phyloP scores from a whole-genome alignment of 2,797 vertebrate species.

The Loriculus beryllinus region DNA sequence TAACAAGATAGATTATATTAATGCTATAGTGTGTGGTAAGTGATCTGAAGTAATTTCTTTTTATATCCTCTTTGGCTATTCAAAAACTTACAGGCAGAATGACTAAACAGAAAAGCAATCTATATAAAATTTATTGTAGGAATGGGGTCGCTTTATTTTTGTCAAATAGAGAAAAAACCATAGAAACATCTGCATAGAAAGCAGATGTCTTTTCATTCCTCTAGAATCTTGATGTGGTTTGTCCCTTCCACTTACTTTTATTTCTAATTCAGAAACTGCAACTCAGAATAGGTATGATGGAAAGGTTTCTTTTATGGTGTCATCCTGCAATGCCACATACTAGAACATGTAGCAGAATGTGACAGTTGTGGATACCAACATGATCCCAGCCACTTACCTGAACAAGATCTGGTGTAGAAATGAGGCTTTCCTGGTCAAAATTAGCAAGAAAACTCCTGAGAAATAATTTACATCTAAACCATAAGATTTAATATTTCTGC shows the following conservation, averaged over 20 bases:
- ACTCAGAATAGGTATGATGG: neutral
- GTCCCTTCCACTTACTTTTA: neutral
- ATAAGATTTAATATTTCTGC: neutral
- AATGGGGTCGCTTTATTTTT: neutral
- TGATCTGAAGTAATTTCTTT: slow-evolving; percentile 31
- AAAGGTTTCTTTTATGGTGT: neutral
- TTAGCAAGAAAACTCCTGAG: neutral
- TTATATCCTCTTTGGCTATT: slow-evolving; percentile 40
- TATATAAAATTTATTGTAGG: slow-evolving; percentile 40
- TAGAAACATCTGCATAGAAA: slow-evolving; percentile 14
- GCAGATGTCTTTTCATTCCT: slow-evolving; percentile 23
- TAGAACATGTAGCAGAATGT: neutral
- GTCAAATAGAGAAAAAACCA: slow-evolving; percentile 32
- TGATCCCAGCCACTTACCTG: neutral
- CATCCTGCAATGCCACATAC: neutral
- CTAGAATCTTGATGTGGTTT: neutral
- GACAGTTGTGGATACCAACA: neutral
- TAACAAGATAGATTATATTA: neutral
- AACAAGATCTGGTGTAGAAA: neutral
- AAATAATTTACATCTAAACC: neutral
- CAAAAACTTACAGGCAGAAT: slow-evolving; percentile 8
- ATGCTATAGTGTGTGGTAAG: neutral
- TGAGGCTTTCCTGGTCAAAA: neutral
- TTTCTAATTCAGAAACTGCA: neutral
- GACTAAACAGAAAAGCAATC: slow-evolving; percentile 53